A percentile compares a stretch with the other conserved stretches of the same genome.
phyloP scores from a whole-genome alignment of 2,797 vertebrate genomes.

The Platalea minor region DNA sequence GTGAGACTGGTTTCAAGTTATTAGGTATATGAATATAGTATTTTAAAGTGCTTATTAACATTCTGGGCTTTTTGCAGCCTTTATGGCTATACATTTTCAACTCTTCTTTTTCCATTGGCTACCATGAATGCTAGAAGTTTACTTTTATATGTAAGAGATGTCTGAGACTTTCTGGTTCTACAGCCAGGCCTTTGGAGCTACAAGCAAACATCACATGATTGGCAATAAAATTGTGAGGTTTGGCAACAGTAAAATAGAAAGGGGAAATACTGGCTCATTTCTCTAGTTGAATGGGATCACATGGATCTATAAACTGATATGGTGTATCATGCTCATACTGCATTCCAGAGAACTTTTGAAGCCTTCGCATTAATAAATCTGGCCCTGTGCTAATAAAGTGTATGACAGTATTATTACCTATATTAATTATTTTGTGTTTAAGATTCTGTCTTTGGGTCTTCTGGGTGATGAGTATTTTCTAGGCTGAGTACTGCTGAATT shows the following conservation, averaged over 20 bases:
- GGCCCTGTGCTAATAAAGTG: background rate
- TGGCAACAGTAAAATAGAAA: background rate
- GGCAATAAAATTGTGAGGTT: background rate
- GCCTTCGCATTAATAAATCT: constrained; percentile 8
- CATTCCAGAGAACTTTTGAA: constrained; percentile 9
- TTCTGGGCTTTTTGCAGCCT: background rate
- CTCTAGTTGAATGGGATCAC: background rate
- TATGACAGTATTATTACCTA: background rate
- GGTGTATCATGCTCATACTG: background rate
- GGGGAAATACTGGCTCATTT: background rate
- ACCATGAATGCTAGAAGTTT: background rate
- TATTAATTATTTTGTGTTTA: constrained; percentile 14
- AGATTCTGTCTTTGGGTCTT: constrained; percentile 6
- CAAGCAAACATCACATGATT: background rate
- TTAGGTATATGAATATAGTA: background rate
- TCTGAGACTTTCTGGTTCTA: background rate
- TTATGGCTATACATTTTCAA: background rate
- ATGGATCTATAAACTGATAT: background rate
- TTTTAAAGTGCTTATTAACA: background rate
- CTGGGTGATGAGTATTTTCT: background rate
- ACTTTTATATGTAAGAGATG: background rate
- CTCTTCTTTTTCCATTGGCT: background rate
- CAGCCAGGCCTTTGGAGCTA: background rate
- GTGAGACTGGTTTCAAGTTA: background rate
- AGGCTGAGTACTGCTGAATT: background rate